A percentile compares a stretch with the other conserved stretches of the same genome.
Evolutionary conservation across 1,140 invertebrate genomes (phyloP).

Genomic region (Diabrotica undecimpunctata): DNA sequence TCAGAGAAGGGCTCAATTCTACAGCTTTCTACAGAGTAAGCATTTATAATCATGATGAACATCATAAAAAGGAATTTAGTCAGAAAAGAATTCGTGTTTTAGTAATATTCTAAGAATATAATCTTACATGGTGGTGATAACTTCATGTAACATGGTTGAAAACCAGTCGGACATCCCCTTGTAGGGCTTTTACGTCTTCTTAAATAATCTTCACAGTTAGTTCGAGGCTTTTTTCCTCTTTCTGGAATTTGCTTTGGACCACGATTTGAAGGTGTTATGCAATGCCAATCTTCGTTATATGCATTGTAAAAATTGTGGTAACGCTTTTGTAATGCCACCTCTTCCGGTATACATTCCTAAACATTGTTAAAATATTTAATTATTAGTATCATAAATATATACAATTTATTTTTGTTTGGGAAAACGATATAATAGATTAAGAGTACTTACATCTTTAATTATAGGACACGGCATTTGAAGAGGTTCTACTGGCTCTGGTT

Average conservation of each 20-base stretch:
- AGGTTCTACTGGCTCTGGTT: conserved; percentile 29
- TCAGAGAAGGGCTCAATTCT: too few relatives aligned
- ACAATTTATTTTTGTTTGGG: too few relatives aligned
- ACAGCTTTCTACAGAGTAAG: too few relatives aligned
- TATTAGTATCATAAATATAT: too few relatives aligned
- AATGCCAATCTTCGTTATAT: background rate
- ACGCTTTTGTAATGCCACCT: background rate
- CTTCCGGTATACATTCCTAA: too few relatives aligned
- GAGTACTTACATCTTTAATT: background rate
- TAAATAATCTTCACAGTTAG: background rate
- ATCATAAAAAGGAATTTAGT: too few relatives aligned
- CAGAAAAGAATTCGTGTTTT: too few relatives aligned
- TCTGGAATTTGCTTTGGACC: background rate
- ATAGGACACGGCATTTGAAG: conserved; percentile 25
- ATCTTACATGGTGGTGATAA: background rate
- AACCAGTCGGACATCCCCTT: background rate
- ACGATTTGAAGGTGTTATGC: background rate
- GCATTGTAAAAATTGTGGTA: background rate
- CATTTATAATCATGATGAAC: too few relatives aligned
- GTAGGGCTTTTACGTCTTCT: background rate
- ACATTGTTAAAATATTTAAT: too few relatives aligned
- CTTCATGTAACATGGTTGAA: background rate
- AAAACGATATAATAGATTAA: background rate
- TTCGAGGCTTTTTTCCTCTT: too few relatives aligned
- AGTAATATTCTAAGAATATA: background rate